Conservation (phyloP, 2,888 invertebrate genomes). For the Tanytarsus gracilentus region DNA sequence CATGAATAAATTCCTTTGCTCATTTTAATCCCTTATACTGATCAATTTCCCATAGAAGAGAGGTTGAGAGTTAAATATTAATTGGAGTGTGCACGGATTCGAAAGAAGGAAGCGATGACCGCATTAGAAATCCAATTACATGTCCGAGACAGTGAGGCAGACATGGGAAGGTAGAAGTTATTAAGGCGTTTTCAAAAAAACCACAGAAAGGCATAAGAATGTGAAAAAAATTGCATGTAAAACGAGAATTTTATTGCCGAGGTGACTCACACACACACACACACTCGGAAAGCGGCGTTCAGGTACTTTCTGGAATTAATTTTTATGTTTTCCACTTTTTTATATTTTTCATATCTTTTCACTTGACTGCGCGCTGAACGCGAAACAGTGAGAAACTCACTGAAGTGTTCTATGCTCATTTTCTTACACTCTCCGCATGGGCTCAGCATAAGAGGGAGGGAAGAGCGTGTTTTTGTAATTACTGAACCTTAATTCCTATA, state of each 20-base stretch:
- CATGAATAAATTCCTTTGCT: too few relatives aligned
- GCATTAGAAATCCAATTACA: constrained; percentile 15
- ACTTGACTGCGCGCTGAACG: not conserved
- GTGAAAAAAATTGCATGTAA: constrained; percentile 17
- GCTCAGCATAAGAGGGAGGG: not conserved
- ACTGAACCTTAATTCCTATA: constrained; percentile 24
- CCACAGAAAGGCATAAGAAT: not conserved
- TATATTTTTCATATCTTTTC: constrained; percentile 16
- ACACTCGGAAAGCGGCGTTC: too few relatives aligned
- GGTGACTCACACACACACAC: constrained; percentile 13
- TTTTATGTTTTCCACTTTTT: not conserved
- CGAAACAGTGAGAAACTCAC: constrained; percentile 5
- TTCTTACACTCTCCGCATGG: not conserved
- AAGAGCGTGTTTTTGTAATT: constrained; percentile 11
- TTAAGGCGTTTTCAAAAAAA: not conserved
- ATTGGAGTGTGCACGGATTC: not conserved
- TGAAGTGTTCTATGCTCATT: not conserved
- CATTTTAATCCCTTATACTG: too few relatives aligned
- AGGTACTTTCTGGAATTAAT: not conserved
- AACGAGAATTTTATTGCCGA: not conserved
- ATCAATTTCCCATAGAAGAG: too few relatives aligned
- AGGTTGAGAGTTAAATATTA: not conserved
- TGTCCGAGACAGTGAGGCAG: constrained; percentile 9
- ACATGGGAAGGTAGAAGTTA: constrained; percentile 8
- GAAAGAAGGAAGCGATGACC: not conserved